These are phyloP conservation scores for Triplophysa dalaica DNA, from an alignment of 2,113 vertebrate species.

Conservation along the genomic window DNA sequence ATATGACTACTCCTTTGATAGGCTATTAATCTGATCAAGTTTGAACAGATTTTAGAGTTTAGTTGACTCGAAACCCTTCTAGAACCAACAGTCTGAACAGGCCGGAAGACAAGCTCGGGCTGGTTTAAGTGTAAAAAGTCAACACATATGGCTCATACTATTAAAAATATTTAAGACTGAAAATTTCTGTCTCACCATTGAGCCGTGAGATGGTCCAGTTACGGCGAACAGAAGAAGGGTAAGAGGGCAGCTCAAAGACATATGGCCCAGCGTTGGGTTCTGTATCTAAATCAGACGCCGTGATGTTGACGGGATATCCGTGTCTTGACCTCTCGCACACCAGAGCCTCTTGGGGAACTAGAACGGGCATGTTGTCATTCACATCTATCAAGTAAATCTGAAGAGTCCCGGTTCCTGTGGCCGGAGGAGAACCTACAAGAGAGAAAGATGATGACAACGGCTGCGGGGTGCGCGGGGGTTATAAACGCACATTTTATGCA, in stretches of 20 bases:
- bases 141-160: not conserved
- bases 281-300: slow-evolving; percentile 85
- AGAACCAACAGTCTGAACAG: no score
- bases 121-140: not conserved
- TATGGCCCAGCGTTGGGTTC: slow-evolving; percentile 94
- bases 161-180: not conserved
- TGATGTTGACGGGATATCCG: slow-evolving; percentile 89
- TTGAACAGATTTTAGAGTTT: no score
- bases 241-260: slow-evolving; percentile 91
- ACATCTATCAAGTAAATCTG: slow-evolving; percentile 96
- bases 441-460: slow-evolving; percentile 20
- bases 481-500: slow-evolving; percentile 41
- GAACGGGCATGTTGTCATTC: slow-evolving; percentile 92
- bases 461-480: slow-evolving; percentile 14
- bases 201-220: slow-evolving; percentile 96
- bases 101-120: no score
- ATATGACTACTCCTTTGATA: no score
- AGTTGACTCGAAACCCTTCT: no score
- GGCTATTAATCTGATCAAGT: no score
- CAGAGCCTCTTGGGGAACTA: slow-evolving; percentile 89
- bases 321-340: slow-evolving; percentile 87
- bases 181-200: slow-evolving; percentile 78
- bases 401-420: slow-evolving; percentile 92
- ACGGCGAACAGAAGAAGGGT: slow-evolving; percentile 81
- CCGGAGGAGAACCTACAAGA: slow-evolving; percentile 81